phyloP scores from a whole-genome alignment of 2,113 vertebrate species.

The Perca flavescens region DNA sequence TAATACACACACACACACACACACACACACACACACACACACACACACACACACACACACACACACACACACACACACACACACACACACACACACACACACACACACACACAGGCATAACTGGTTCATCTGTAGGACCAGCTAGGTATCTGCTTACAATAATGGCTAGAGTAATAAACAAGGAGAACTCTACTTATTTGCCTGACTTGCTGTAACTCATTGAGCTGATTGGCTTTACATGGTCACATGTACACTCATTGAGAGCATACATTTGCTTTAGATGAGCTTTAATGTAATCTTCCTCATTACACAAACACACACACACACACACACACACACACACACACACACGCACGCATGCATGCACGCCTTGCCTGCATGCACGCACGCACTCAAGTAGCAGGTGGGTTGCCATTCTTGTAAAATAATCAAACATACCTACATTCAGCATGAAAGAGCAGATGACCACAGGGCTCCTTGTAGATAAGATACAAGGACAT shows the following conservation, averaged over 20 bases:
- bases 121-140: constrained; percentile 50
- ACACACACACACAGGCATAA: constrained; percentile 8
- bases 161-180: constrained; percentile 52
- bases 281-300: constrained; percentile 70
- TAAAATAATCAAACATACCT: constrained; percentile 30
- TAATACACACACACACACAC: constrained; percentile 2
- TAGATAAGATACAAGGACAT: constrained; percentile 27
- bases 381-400: not conserved
- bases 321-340: not conserved
- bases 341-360: no score
- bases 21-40: not conserved
- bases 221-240: constrained; percentile 55
- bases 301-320: constrained; percentile 59
- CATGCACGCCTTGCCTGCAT: no score
- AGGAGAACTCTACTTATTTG: constrained; percentile 44
- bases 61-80: constrained; percentile 10
- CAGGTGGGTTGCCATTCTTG: constrained; percentile 47
- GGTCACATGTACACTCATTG: constrained; percentile 42
- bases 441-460: not conserved
- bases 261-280: constrained; percentile 58
- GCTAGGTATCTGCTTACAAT: constrained; percentile 53
- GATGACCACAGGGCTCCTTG: not conserved
- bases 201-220: constrained; percentile 39
- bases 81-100: not conserved
- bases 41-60: not conserved